A percentile compares a stretch with the other conserved stretches of the same genome.
Conservation (phyloP, 2,797 vertebrate species). For the Gadopsis marmoratus region DNA sequence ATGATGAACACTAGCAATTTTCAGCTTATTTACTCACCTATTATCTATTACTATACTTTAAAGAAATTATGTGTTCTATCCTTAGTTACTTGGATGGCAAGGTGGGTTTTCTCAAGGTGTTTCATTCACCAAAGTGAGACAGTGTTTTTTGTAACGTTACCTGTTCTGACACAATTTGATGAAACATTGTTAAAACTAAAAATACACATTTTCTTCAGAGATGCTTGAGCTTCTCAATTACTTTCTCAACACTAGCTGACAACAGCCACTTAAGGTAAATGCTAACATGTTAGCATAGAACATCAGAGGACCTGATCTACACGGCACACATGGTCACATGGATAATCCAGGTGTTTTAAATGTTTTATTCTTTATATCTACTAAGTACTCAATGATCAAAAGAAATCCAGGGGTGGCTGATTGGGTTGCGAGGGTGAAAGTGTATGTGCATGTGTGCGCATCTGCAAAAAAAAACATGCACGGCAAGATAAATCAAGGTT, state of each 20-base stretch:
- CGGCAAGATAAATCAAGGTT: conserved; percentile 66
- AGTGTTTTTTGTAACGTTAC: too few species aligned
- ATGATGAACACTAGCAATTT: background rate
- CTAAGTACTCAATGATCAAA: conserved; percentile 41
- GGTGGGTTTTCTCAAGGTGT: background rate
- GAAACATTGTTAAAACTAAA: background rate
- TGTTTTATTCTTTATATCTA: conserved; percentile 8
- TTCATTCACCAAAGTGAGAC: background rate
- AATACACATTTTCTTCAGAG: background rate
- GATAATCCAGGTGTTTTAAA: background rate
- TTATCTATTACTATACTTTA: background rate
- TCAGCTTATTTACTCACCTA: background rate
- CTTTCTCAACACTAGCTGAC: background rate
- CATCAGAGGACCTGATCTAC: background rate
- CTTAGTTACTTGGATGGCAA: background rate
- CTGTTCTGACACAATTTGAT: background rate
- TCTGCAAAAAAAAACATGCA: conserved; percentile 25
- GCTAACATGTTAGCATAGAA: background rate
- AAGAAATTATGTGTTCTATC: too few species aligned
- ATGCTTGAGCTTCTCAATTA: background rate
- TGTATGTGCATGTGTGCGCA: conserved; percentile 15
- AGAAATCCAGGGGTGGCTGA: conserved; percentile 51
- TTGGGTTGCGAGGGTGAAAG: conserved; percentile 34
- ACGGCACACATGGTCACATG: background rate
- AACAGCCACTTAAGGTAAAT: background rate